Conservation (phyloP, 2,797 vertebrate species). For the Acanthurus lineatus region DNA sequence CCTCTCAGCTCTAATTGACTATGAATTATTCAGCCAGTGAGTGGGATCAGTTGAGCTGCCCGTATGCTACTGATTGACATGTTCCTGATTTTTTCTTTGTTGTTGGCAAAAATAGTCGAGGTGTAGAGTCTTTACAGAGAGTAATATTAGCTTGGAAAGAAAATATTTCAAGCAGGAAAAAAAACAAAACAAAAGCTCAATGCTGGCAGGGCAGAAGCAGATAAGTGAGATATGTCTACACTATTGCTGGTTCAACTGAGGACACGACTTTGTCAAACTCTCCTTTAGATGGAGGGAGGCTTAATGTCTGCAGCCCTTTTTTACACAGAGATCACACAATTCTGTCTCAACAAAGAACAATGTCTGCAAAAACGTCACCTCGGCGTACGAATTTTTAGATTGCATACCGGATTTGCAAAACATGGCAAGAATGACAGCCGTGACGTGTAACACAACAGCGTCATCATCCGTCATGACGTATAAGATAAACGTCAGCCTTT, state of each 20-base stretch:
- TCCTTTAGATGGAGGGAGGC: too few species aligned
- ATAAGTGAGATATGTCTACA: not conserved
- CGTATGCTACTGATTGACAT: slow-evolving; percentile 55
- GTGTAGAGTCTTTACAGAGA: slow-evolving; percentile 5
- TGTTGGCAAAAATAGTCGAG: slow-evolving; percentile 28
- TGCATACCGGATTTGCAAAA: too few species aligned
- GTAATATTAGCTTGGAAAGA: not conserved
- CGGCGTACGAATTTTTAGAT: too few species aligned
- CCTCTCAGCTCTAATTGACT: slow-evolving; percentile 79
- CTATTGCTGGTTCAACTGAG: not conserved
- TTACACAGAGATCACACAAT: too few species aligned
- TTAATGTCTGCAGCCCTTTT: too few species aligned
- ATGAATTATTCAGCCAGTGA: slow-evolving; percentile 82
- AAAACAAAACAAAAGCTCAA: slow-evolving; percentile 1
- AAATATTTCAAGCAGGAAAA: not conserved
- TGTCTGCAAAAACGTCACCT: too few species aligned
- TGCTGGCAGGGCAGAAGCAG: not conserved
- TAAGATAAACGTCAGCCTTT: too few species aligned
- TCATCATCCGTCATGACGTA: too few species aligned
- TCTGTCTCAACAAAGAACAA: too few species aligned
- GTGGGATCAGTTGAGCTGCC: slow-evolving; percentile 55
- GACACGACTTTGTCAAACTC: slow-evolving; percentile 14
- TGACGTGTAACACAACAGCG: too few species aligned
- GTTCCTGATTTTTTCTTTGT: slow-evolving; percentile 48
- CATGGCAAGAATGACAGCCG: too few species aligned